Evolutionary conservation across 2,888 invertebrate genomes (phyloP).

Genomic region (Acanthosepion esculentum): DNA sequence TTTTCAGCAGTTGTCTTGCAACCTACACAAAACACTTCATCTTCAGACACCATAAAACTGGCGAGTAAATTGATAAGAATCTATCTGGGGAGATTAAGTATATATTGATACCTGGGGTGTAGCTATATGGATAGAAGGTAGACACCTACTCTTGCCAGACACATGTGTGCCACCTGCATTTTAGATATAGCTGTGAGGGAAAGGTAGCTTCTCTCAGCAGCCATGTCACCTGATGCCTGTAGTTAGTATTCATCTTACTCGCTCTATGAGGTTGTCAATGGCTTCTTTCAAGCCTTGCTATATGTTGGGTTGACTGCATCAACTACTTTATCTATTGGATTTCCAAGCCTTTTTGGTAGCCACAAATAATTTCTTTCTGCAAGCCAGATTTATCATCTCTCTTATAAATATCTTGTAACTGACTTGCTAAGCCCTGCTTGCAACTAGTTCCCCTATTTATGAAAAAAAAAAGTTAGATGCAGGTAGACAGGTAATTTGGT

Average conservation of each 20-base stretch:
- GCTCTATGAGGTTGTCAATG: background rate
- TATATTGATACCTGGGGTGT: background rate
- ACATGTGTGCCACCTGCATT: slow-evolving; percentile 33
- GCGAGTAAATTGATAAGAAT: background rate
- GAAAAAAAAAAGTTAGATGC: background rate
- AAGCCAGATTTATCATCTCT: background rate
- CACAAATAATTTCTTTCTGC: background rate
- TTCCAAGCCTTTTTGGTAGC: slow-evolving; percentile 24
- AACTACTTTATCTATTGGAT: slow-evolving; percentile 3
- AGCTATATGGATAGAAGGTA: background rate
- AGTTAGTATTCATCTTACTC: background rate
- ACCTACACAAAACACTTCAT: background rate
- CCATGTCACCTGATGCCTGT: slow-evolving; percentile 15
- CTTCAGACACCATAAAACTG: background rate
- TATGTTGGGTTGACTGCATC: background rate
- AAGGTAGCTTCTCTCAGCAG: slow-evolving; percentile 7
- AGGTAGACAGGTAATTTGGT: background rate
- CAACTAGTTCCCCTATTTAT: background rate
- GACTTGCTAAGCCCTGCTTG: background rate
- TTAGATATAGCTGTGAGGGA: background rate
- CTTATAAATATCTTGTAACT: slow-evolving; percentile 1
- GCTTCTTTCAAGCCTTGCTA: background rate
- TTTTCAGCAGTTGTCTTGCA: background rate
- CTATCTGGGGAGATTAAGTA: background rate
- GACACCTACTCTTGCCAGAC: background rate